phyloP scores from a whole-genome alignment of 2,113 vertebrate genomes.

The Tringa solitaria region DNA sequence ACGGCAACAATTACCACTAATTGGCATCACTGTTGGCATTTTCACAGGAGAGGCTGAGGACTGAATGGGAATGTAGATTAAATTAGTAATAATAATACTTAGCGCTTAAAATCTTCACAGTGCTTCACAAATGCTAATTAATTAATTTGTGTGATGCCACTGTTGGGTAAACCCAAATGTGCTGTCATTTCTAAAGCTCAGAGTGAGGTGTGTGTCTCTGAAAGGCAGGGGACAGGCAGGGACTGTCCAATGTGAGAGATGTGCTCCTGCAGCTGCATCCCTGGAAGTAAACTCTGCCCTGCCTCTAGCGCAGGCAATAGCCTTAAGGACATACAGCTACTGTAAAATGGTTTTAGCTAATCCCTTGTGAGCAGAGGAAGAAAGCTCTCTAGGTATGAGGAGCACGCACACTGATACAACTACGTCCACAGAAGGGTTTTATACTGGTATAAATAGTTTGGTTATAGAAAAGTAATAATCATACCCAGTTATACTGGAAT shows the following conservation, averaged over 20 bases:
- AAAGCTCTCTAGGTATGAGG: not conserved
- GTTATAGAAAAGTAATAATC: not conserved
- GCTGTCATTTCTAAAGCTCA: not conserved
- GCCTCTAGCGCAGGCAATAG: not conserved
- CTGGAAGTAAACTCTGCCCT: not conserved
- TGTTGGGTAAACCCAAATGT: not conserved
- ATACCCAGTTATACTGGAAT: not conserved
- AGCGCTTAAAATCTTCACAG: slow-evolving; percentile 39
- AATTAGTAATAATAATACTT: slow-evolving; percentile 62
- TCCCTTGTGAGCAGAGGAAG: not conserved
- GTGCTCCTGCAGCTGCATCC: not conserved
- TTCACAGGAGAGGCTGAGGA: slow-evolving; percentile 28
- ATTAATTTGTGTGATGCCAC: not conserved
- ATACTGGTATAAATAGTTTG: not conserved
- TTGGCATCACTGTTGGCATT: slow-evolving; percentile 54
- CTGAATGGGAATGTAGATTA: slow-evolving; percentile 22
- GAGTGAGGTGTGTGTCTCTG: not conserved
- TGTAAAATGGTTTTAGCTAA: not conserved
- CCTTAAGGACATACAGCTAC: not conserved
- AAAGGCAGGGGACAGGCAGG: not conserved
- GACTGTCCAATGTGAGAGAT: not conserved
- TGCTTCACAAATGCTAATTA: slow-evolving; percentile 40
- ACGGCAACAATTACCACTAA: slow-evolving; percentile 38
- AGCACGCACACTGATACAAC: rapidly evolving
- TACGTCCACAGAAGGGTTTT: not conserved